A percentile compares a stretch with the other conserved stretches of the same genome.
Conservation (phyloP, 2,113 vertebrate species). For the Gymnarchus niloticus region DNA sequence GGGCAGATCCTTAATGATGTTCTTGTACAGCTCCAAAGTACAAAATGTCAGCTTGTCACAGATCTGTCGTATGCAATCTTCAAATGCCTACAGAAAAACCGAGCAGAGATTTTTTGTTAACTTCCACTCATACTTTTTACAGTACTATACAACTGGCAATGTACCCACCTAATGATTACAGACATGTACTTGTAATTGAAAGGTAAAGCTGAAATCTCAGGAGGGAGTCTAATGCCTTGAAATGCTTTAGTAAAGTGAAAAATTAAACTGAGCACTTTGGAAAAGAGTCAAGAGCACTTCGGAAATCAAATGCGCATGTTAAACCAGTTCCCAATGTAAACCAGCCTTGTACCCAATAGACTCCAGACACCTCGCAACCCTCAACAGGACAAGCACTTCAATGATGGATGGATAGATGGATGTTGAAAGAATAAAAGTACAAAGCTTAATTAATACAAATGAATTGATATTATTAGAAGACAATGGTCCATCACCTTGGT, state of each 20-base stretch:
- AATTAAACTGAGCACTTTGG: not conserved
- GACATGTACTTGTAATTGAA: not conserved
- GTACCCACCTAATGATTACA: not conserved
- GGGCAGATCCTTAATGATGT: constrained; percentile 76
- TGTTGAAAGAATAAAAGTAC: not conserved
- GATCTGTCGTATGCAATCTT: constrained; percentile 62
- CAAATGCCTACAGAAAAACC: constrained; percentile 64
- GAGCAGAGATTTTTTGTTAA: not conserved
- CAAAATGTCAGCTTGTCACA: constrained; percentile 75
- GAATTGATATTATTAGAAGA: not conserved
- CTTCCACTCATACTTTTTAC: not conserved
- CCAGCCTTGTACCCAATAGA: too few relatives aligned
- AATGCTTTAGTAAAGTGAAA: constrained; percentile 3
- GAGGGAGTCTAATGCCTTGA: not conserved
- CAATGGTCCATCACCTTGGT: constrained; percentile 61
- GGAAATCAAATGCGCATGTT: not conserved
- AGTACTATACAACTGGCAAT: not conserved
- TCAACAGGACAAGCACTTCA: too few relatives aligned
- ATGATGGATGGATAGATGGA: too few relatives aligned
- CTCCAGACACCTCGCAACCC: too few relatives aligned
- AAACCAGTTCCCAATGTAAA: not conserved
- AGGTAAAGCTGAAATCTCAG: not conserved
- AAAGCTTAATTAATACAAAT: not conserved
- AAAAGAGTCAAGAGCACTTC: not conserved
- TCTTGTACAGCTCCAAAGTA: constrained; percentile 80